phyloP scores from a whole-genome alignment of 2,888 invertebrate species.

The Nemoura dubitans region DNA sequence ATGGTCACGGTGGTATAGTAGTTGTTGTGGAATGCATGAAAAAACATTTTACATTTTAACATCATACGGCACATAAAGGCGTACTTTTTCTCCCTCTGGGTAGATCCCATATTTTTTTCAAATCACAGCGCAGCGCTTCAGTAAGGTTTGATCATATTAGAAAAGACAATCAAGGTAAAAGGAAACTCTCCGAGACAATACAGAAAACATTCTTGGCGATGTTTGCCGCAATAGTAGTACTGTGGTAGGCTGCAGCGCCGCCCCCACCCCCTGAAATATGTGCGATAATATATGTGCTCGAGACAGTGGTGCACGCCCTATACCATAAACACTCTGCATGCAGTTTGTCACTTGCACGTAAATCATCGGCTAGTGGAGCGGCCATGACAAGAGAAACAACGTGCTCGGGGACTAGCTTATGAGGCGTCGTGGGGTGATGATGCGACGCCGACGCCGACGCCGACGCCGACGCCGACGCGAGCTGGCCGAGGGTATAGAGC shows the following conservation, averaged over 20 bases:
- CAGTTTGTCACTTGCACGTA: conserved; percentile 33
- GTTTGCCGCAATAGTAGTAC: neutral
- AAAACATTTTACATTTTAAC: no score
- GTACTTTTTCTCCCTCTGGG: no score
- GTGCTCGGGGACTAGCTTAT: conserved; percentile 17
- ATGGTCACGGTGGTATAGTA: no score
- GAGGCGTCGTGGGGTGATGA: conserved; percentile 7
- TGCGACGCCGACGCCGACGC: conserved; percentile 7
- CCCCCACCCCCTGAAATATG: conserved; percentile 34
- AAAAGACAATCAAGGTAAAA: neutral
- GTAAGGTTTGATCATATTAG: neutral
- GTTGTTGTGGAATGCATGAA: no score
- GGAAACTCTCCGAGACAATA: neutral
- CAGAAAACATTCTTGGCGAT: neutral
- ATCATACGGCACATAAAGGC: no score
- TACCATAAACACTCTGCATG: conserved; percentile 37
- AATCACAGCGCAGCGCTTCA: neutral
- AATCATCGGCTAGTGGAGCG: conserved; percentile 12
- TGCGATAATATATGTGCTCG: conserved; percentile 34
- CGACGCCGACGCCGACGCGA: neutral
- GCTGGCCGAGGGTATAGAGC: neutral
- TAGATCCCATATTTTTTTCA: neutral
- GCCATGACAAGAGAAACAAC: conserved; percentile 20
- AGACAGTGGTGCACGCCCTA: conserved; percentile 36
- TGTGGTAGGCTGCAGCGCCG: neutral